Evolutionary conservation across 2,888 invertebrate genomes (phyloP), one percentile per base, ranked within the genome.

Genomic region (Unio delphinus): DNA sequence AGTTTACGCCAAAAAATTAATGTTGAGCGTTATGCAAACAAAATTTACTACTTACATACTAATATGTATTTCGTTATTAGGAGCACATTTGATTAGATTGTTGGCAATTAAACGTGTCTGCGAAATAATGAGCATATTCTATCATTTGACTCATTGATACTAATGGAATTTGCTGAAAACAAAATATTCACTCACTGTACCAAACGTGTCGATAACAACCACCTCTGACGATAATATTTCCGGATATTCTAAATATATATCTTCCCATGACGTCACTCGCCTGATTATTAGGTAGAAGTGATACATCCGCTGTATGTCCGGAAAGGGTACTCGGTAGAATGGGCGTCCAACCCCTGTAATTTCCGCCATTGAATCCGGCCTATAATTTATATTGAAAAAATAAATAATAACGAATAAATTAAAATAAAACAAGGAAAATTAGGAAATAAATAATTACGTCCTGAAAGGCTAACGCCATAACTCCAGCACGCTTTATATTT

Each of bases 321-420:
- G 70, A 0, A 62, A 61, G 64, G 0, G 65, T 58, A 56, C 73
- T 69, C 1, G 79, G 72, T 8, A 84, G 58, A 7, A 84, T 79
- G 62, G 74, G 79, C 17, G 74, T 80, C 80, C 84, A 86, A 11
- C 84, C 93, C 0, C 97, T 97, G 26, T 96, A 97, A 87, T 98
- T 96, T 66, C 99, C 99, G 68, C 95, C 98, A 89, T 99, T 99
- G 89, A 99, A 98, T 60, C 98, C 98, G 86, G 96, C 94, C 96
- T 96, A 84, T n/a, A 74, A 72, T 34, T 34, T 45, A 11, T 45
- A 45, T 3, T 0, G 2, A 2, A 45, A 45, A 45, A 15, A 45
- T 11, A 11, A 2, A 2, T 15, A 45, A 45, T 15, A 45, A 45
- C 8, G 8, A 34, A 34, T 1, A 34, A 34, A 34, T 34, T 34